phyloP scores from a whole-genome alignment of 2,113 vertebrate genomes.

The Glaucidium brasilianum region DNA sequence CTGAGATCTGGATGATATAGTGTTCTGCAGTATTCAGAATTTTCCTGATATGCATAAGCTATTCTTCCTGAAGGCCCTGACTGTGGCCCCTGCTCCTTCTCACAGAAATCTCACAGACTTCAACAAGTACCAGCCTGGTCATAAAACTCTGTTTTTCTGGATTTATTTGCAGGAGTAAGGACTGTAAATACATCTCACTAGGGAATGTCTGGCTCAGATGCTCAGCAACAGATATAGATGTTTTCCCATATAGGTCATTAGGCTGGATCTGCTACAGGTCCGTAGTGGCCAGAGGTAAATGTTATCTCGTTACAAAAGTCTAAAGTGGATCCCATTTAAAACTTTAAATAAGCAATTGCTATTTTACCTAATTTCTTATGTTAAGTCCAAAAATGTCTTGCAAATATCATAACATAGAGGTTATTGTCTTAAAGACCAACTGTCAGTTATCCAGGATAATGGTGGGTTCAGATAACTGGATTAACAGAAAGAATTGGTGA shows the following conservation, averaged over 20 bases:
- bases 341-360: not conserved
- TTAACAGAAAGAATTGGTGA: not conserved
- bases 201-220: not conserved
- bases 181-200: not conserved
- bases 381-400: not conserved
- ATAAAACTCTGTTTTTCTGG: not conserved
- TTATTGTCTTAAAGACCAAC: not conserved
- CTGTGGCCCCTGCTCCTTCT: not conserved
- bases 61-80: not conserved
- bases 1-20: not conserved
- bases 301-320: not conserved
- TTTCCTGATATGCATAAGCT: not conserved
- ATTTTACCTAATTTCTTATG: not conserved
- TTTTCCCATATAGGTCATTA: not conserved
- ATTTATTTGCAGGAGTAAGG: conserved; percentile 29
- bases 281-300: not conserved
- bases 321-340: not conserved
- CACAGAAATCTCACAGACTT: not conserved
- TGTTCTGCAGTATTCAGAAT: not conserved
- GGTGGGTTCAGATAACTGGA: not conserved
- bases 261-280: not conserved
- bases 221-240: not conserved
- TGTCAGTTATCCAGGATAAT: not conserved
- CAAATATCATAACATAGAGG: not conserved
- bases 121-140: not conserved